phyloP scores from a whole-genome alignment of 2,888 invertebrate genomes.

The Poecilus cupreus region DNA sequence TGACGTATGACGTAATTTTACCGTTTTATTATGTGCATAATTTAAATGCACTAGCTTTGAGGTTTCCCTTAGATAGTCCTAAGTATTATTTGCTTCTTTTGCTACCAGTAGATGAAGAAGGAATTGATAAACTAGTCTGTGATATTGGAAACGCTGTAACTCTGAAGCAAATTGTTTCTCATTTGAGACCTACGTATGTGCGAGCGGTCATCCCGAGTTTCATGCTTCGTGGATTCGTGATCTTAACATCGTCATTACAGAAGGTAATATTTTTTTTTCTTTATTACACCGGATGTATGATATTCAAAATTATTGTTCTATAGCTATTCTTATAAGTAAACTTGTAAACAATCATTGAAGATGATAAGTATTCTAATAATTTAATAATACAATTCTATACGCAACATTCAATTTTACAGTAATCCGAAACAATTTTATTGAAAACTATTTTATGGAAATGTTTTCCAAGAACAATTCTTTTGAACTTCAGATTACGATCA shows the following conservation, averaged over 20 bases:
- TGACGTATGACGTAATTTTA: constrained; percentile 85
- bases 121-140: constrained; percentile 79
- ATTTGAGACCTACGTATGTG: constrained; percentile 82
- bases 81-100: constrained; percentile 86
- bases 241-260: constrained; percentile 86
- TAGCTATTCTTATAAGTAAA: constrained; percentile 8
- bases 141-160: constrained; percentile 79
- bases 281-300: constrained; percentile 39
- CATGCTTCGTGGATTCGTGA: constrained; percentile 85
- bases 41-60: constrained; percentile 82
- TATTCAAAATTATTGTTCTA: constrained; percentile 17
- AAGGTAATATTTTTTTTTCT: constrained; percentile 76
- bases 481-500: background rate
- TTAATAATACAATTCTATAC: background rate
- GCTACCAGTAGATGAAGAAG: constrained; percentile 78
- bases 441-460: background rate
- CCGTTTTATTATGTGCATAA: constrained; percentile 85
- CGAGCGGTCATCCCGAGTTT: constrained; percentile 88
- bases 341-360: constrained; percentile 19
- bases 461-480: background rate
- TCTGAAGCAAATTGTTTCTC: constrained; percentile 81
- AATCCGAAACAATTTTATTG: constrained; percentile 5
- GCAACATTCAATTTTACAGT: background rate
- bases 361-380: background rate
- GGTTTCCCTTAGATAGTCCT: constrained; percentile 86